Percentiles rank a stretch among this genome's conserved stretches.
These are phyloP conservation scores for Mastomys natalensis DNA, from an alignment of 2,113 vertebrate genomes.

Conservation along the genomic window DNA sequence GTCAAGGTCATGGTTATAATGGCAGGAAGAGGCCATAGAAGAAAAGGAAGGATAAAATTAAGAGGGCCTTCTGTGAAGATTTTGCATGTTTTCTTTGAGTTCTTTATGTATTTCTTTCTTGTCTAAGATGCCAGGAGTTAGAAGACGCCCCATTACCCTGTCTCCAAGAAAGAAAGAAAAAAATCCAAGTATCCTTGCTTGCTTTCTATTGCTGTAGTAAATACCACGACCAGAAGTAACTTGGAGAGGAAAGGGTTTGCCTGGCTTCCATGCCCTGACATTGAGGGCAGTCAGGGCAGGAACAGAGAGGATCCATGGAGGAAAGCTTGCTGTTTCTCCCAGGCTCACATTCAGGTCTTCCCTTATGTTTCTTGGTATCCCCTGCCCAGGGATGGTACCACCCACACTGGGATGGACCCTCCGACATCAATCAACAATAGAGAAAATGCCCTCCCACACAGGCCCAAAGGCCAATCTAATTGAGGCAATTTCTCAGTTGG, in stretches of 20 bases:
- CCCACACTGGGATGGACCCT: not conserved
- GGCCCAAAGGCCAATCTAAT: not conserved
- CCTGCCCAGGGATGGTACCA: not conserved
- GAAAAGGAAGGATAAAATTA: not conserved
- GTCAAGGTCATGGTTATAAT: not conserved
- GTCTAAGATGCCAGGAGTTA: not conserved
- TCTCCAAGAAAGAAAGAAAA: not conserved
- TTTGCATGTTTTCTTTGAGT: not conserved
- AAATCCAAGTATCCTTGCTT: not conserved
- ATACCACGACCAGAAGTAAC: not conserved
- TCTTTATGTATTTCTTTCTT: not conserved
- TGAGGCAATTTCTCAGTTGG: not conserved
- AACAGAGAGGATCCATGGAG: no score
- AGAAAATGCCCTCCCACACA: not conserved
- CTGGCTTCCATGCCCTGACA: not conserved
- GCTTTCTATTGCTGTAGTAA: not conserved
- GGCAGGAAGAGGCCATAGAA: not conserved
- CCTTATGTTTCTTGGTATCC: not conserved
- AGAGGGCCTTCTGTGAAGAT: not conserved
- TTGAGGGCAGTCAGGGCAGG: no score
- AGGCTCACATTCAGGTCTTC: not conserved
- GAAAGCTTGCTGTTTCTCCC: not conserved
- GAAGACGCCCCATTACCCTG: not conserved
- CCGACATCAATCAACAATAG: not conserved
- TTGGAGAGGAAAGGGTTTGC: not conserved